phyloP scores from a whole-genome alignment of 2,888 invertebrate genomes.

The Eretmocerus hayati region DNA sequence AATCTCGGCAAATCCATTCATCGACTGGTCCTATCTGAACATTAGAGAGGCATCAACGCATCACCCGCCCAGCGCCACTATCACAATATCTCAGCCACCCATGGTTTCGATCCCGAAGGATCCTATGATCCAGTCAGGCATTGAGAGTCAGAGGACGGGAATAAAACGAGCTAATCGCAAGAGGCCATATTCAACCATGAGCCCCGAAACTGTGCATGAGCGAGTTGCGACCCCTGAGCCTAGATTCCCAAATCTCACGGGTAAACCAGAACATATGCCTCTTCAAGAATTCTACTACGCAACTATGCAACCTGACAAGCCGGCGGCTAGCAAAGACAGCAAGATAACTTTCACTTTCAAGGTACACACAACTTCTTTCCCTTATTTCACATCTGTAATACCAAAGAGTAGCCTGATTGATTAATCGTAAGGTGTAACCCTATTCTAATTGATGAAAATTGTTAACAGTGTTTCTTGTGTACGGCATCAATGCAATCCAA shows the following conservation, averaged over 20 bases:
- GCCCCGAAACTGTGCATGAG: slow-evolving; percentile 13
- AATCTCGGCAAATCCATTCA: slow-evolving; percentile 60
- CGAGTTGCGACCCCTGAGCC: slow-evolving; percentile 34
- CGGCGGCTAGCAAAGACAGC: slow-evolving; percentile 26
- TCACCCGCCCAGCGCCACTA: no score
- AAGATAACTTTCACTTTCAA: slow-evolving; percentile 36
- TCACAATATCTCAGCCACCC: slow-evolving; percentile 21
- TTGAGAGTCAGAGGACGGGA: background rate
- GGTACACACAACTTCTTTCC: slow-evolving; percentile 26
- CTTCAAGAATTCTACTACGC: slow-evolving; percentile 42
- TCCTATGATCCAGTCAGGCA: background rate
- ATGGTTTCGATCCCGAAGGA: slow-evolving; percentile 29
- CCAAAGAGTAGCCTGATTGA: no score
- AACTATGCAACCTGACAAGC: slow-evolving; percentile 38
- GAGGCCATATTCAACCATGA: slow-evolving; percentile 8
- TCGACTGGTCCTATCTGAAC: slow-evolving; percentile 52
- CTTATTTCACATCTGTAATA: no score
- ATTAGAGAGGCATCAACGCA: background rate
- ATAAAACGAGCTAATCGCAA: slow-evolving; percentile 16
- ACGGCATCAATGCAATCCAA: slow-evolving; percentile 37
- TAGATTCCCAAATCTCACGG: slow-evolving; percentile 7
- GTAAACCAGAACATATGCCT: slow-evolving; percentile 29
- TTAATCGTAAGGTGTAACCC: no score
- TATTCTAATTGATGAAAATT: background rate
- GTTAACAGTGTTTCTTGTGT: slow-evolving; percentile 38